Evolutionary conservation across 2,888 invertebrate genomes (phyloP), one percentile per base, ranked within the genome.

Genomic region (Allacma fusca): DNA sequence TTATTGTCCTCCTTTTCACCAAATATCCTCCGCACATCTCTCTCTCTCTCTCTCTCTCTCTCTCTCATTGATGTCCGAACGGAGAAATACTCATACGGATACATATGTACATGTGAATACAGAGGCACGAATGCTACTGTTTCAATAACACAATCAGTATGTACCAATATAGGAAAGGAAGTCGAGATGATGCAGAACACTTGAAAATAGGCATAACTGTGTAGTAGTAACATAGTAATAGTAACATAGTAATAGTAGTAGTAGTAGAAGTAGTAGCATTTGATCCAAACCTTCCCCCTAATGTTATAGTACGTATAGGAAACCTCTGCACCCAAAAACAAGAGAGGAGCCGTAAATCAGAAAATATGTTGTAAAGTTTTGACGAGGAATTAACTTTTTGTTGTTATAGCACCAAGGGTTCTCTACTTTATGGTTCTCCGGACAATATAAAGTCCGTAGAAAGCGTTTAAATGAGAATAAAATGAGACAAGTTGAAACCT

Each of bases 361-460:
- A 64, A 73, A 73, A 64, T 73, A 59, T 73, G 68, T 29, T 73
- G 73, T 73, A 73, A 73, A 73, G 73, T 73, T 73, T 73, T 73
- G 73, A 73, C 73, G 73, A 73, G 73, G 64, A 73, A 73, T 73
- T 73, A 73, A 73, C 23, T 64, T 64, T 73, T 73, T 73, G 73
- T 73, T 62, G 62, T 24, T 24, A n/a, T 19, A 73, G 68, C 34
- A 68, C 68, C 62, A 62, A 73, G 59, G 62, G n/a, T 71, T 57
- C 44, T 21, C 57, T 21, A 28, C 62, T 43, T 62, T 59, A 73
- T 59, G 73, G 64, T 73, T 23, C 29, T 62, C 24, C 40, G 68
- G 68, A 68, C 73, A 64, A 24, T 73, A 23, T 72, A 50, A 19
- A n/a, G 50, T 16, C 50, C 50, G 50, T 50, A 50, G 50, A 50